Evolutionary conservation across 1,140 invertebrate species (phyloP).

Genomic region (Cotesia glomerata): DNA sequence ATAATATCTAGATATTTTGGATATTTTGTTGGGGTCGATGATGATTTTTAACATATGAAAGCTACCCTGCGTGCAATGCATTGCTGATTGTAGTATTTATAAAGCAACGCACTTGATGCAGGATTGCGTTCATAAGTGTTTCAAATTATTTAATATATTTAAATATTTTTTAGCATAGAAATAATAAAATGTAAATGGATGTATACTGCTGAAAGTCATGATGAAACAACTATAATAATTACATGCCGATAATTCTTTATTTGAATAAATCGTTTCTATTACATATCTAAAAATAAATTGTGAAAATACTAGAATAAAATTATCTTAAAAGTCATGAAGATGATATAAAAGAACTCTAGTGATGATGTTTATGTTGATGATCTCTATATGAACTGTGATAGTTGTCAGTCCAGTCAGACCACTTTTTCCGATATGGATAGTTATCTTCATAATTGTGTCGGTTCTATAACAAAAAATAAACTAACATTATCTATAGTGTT

Average conservation of each 20-base stretch:
- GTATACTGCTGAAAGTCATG: too few relatives aligned
- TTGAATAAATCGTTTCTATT: conserved; percentile 25
- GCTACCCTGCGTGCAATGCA: conserved; percentile 63
- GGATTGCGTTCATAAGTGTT: conserved; percentile 56
- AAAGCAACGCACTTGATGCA: conserved; percentile 64
- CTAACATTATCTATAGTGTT: not conserved
- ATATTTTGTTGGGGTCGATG: conserved; percentile 1
- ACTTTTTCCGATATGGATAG: conserved; percentile 17
- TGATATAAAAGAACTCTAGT: conserved; percentile 36
- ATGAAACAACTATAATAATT: not conserved
- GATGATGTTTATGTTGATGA: conserved; percentile 48
- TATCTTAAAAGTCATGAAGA: not conserved
- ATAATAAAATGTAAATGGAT: not conserved
- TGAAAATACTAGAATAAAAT: conserved; percentile 8
- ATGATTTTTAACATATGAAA: conserved; percentile 55
- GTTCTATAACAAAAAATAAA: conserved; percentile 45
- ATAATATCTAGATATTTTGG: too few relatives aligned
- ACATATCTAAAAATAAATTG: conserved; percentile 12
- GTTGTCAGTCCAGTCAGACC: conserved; percentile 44
- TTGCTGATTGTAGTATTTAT: conserved; percentile 53
- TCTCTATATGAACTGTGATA: conserved; percentile 42
- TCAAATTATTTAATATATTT: not conserved
- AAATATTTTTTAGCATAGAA: conserved; percentile 3
- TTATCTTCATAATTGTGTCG: conserved; percentile 32
- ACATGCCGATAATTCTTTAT: conserved; percentile 26